Conservation (phyloP, 2,113 vertebrate genomes). For the Sula dactylatra region DNA sequence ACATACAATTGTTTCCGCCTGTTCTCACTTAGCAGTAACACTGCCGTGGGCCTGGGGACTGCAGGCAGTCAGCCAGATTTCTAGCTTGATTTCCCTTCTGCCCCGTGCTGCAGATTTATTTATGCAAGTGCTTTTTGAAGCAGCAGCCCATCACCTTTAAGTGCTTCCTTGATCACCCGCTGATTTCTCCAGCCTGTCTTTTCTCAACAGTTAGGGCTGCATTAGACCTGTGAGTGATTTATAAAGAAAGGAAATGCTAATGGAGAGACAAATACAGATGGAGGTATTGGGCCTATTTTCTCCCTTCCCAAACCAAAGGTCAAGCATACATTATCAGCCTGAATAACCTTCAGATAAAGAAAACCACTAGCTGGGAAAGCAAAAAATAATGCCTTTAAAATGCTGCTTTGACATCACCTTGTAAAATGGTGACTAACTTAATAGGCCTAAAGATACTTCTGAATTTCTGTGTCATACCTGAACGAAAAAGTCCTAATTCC, state of each 20-base stretch:
- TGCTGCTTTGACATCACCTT: neutral
- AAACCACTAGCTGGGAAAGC: neutral
- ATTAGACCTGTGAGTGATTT: neutral
- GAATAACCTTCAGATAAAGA: neutral
- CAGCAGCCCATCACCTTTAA: conserved; percentile 45
- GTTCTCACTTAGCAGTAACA: neutral
- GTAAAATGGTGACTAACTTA: neutral
- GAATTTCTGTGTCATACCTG: neutral
- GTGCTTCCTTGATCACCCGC: neutral
- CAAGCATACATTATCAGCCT: neutral
- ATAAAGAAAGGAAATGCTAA: neutral
- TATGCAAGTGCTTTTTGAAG: conserved; percentile 35
- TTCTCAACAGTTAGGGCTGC: neutral
- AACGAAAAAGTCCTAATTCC: neutral
- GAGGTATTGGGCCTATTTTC: neutral
- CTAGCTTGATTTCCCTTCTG: conserved; percentile 3
- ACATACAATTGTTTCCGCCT: neutral
- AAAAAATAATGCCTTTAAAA: neutral
- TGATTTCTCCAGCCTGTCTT: conserved; percentile 28
- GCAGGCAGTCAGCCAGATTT: neutral
- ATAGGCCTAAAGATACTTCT: neutral
- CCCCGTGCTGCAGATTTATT: conserved; percentile 21
- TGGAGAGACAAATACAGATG: neutral
- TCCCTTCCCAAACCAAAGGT: neutral
- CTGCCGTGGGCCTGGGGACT: neutral